phyloP scores from a whole-genome alignment of 2,888 invertebrate genomes.

The Cyaniris semiargus region DNA sequence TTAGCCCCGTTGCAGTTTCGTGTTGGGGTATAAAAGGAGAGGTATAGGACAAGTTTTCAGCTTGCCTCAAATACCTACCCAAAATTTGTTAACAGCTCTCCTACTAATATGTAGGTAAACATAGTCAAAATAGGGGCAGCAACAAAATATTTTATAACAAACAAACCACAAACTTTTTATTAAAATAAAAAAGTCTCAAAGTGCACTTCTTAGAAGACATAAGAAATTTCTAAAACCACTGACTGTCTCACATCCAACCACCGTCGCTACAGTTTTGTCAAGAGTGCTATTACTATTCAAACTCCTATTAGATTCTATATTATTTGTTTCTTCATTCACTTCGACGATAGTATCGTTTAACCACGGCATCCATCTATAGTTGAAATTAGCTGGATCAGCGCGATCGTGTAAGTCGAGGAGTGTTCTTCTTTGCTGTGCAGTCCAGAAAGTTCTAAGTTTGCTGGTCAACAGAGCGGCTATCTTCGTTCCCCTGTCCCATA shows the following conservation, averaged over 20 bases:
- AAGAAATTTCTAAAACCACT: constrained; percentile 64
- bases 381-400: constrained; percentile 86
- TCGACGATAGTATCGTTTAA: constrained; percentile 40
- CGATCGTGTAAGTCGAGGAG: constrained; percentile 69
- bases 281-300: constrained; percentile 13
- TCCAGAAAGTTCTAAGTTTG: constrained; percentile 21
- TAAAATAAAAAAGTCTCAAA: constrained; percentile 47
- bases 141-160: background rate
- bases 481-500: constrained; percentile 76
- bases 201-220: constrained; percentile 59
- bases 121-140: too few species aligned
- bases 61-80: too few species aligned
- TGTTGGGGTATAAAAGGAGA: too few species aligned
- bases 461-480: constrained; percentile 64
- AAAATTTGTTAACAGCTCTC: too few species aligned
- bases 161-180: background rate
- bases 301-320: background rate
- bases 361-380: constrained; percentile 87
- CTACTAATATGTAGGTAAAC: too few species aligned
- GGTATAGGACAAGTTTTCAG: too few species aligned
- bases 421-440: constrained; percentile 42
- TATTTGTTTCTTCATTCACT: constrained; percentile 28
- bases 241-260: constrained; percentile 57
- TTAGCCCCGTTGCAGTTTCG: too few species aligned
- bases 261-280: constrained; percentile 50